Base-by-base conservation (phyloP, 2,113 vertebrate species). In the Stercorarius parasiticus region DNA sequence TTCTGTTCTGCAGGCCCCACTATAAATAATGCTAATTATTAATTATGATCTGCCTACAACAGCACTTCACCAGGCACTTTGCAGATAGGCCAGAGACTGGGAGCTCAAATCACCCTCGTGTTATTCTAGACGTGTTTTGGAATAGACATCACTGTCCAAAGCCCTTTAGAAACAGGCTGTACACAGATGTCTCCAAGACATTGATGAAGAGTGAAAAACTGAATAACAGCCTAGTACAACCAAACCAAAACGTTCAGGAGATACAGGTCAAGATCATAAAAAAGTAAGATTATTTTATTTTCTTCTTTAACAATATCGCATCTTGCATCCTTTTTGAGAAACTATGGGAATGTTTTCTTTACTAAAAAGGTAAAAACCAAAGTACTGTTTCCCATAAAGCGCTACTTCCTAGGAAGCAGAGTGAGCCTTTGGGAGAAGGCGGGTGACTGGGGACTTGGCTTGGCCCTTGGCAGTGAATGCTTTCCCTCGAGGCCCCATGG, bases 1-100 rank as follows among this genome's bases (percentile, higher is more conserved):
- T 96, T 97, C 81, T 96, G 52, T 94, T 90, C 82, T 92, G 40
- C 72, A 73, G 85, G 56, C 67, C 43, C 43, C 38, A 3, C 69
- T 95, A 49, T 93, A 97, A 96, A 96, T 93, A 94, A 94, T 55
- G n/a, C 42, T 91, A 87, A 95, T 95, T 95, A 94, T 93, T 95
- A 96, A 91, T 94, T 96, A 93, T 77, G 82, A 80, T 93, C 86
- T 95, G 79, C 89, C 71, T 88, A 36, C 52, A 78, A 72, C 32
- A 38, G 64, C 69, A 66, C 74, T 85, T 81, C 85, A 30, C 43
- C 52, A 93, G 62, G 50, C 80, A 38, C 74, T 93, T 77, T 85
- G 52, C 79, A 94, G 64, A 80, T 32, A 78, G 73, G 34, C n/a
- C 40, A 53, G 62, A 79, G 70, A 26, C n/a, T 10, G 59, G 59